Base-by-base conservation (phyloP, 2,888 invertebrate species). In the Baronia brevicornis region DNA sequence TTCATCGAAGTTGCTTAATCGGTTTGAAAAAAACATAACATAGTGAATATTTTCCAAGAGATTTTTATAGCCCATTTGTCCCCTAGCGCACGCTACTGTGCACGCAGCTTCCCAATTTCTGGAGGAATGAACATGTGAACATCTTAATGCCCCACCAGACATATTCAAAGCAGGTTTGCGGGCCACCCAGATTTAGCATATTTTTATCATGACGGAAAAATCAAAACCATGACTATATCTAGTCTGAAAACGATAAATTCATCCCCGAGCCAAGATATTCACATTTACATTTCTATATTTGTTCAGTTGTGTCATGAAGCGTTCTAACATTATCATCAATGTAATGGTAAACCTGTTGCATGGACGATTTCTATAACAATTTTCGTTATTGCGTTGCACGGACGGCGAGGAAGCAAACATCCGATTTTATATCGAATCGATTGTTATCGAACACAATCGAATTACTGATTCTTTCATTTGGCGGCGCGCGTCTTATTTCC, bases 391-490 rank as follows among this genome's bases (percentile, higher is more conserved):
- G 48, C 51, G 45, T 48, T 47, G 29, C 35, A 34, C 38, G 29
- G 41, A 57, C 52, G 46, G 39, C 9, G 11, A n/a, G 17, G 44
- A 54, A 50, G 52, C 61, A 66, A 73, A 71, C 70, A 66, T 53
- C 56, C 63, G 51, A 63, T 60, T 63, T 59, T 62, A 69, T 69
- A 67, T 64, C 52, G 46, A 48, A 45, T 61, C 57, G 47, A 69
- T 78, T 79, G 79, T 77, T 77, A 72, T 69, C 60, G 64, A 73
- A 69, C 60, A 74, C 75, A 82, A 80, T 78, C 70, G 73, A 75
- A 79, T 82, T 80, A 79, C 69, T 57, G 64, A 70, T 67, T 71
- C 67, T 63, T 62, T 66, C 60, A 54, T 59, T 55, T 48, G 47
- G 46, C 30, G 27, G 35, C 21, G 21, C 22, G 18, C 36, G 39